Evolutionary conservation across 2,797 vertebrate species (phyloP).

Genomic region (Poeciliopsis presidionis): DNA sequence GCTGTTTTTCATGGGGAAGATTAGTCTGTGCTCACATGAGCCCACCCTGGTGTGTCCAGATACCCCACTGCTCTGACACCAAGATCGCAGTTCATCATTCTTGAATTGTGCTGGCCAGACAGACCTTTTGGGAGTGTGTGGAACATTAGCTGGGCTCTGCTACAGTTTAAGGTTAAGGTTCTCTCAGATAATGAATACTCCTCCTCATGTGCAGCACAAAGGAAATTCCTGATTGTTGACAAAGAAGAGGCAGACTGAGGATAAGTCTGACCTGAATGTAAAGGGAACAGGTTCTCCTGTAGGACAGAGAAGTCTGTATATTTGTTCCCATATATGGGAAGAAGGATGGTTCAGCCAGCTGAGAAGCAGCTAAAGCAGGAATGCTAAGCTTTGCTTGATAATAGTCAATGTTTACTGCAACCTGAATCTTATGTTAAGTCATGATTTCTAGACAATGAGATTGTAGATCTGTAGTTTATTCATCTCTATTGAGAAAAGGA

Average conservation of each 20-base stretch:
- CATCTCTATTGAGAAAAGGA: background rate
- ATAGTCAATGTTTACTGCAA: conserved; percentile 12
- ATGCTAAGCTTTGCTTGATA: conserved; percentile 5
- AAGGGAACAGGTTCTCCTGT: conserved; percentile 27
- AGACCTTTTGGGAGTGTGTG: conserved; percentile 19
- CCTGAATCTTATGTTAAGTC: background rate
- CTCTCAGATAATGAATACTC: conserved; percentile 3
- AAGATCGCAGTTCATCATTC: conserved; percentile 20
- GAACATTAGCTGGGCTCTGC: conserved; percentile 25
- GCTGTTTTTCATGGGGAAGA: conserved; percentile 79
- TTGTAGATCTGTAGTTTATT: background rate
- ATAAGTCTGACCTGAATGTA: conserved; percentile 32
- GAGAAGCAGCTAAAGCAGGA: conserved; percentile 14
- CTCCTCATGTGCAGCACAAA: conserved; percentile 28
- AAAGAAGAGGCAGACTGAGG: conserved; percentile 32
- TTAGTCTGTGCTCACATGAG: conserved; percentile 67
- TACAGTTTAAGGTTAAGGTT: conserved; percentile 21
- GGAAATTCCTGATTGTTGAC: conserved; percentile 27
- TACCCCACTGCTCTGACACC: conserved; percentile 15
- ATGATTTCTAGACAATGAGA: background rate
- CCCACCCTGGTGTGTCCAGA: conserved; percentile 47
- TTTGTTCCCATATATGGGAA: conserved; percentile 46
- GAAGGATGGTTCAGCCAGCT: conserved; percentile 6
- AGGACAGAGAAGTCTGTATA: conserved; percentile 39
- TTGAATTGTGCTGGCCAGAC: conserved; percentile 32